Percentiles rank a stretch among this genome's conserved stretches.
phyloP scores from a whole-genome alignment of 2,113 vertebrate genomes.

The Percopsis transmontana region DNA sequence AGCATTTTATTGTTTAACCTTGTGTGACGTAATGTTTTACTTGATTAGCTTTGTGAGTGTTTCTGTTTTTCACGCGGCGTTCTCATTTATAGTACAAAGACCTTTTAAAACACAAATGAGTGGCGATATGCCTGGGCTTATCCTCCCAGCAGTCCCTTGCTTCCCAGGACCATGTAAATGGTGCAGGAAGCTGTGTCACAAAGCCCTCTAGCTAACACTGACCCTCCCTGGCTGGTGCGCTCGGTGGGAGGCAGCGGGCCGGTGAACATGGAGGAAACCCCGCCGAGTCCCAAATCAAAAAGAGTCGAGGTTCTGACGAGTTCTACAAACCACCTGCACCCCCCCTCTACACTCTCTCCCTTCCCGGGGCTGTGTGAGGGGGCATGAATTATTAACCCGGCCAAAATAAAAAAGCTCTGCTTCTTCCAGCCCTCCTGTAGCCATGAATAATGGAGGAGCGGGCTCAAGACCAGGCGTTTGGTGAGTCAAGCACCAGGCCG shows the following conservation, averaged over 20 bases:
- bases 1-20: too few relatives aligned
- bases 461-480: constrained; percentile 76
- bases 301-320: constrained; percentile 63
- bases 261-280: constrained; percentile 53
- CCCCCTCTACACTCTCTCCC: constrained; percentile 56
- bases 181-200: constrained; percentile 33
- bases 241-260: constrained; percentile 49
- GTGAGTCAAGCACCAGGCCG: constrained; percentile 74
- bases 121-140: neutral
- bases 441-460: constrained; percentile 79
- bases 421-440: constrained; percentile 70
- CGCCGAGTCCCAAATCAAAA: constrained; percentile 64
- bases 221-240: constrained; percentile 27
- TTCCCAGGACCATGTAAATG: constrained; percentile 40
- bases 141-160: neutral
- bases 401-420: constrained; percentile 82
- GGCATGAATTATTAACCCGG: constrained; percentile 81
- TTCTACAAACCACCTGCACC: constrained; percentile 67
- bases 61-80: too few relatives aligned
- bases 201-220: constrained; percentile 36
- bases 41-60: too few relatives aligned
- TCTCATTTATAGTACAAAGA: too few relatives aligned
- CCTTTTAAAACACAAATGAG: neutral
- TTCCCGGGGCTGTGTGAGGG: constrained; percentile 58
- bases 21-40: too few relatives aligned